A percentile compares a stretch with the other conserved stretches of the same genome.
Conservation (phyloP, 2,888 invertebrate genomes). For the Hypomecis punctinalis region DNA sequence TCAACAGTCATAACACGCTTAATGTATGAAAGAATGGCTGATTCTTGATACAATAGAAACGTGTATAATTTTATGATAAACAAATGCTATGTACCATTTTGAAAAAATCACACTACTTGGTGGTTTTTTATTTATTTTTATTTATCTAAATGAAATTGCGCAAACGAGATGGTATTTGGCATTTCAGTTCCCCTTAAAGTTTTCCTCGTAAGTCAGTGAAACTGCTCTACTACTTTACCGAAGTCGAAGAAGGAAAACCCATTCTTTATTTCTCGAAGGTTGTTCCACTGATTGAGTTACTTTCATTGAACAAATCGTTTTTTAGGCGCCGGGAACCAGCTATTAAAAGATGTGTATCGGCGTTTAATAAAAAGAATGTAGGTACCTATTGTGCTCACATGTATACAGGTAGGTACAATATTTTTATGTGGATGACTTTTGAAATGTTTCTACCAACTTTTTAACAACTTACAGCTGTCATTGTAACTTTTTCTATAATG, state of each 20-base stretch:
- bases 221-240: constrained; percentile 15
- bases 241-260: constrained; percentile 19
- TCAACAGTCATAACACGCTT: too few species aligned
- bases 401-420: background rate
- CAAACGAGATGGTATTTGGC: too few species aligned
- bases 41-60: too few species aligned
- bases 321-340: background rate
- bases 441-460: too few species aligned
- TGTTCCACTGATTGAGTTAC: constrained; percentile 14
- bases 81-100: too few species aligned
- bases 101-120: too few species aligned
- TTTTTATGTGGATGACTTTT: too few species aligned
- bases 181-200: constrained; percentile 2
- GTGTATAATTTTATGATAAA: too few species aligned
- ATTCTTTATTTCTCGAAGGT: constrained; percentile 20
- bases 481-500: background rate
- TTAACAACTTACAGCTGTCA: background rate
- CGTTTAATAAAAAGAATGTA: background rate
- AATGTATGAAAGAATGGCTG: too few species aligned
- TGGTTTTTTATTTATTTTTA: too few species aligned
- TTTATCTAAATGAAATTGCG: too few species aligned
- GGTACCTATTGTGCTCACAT: background rate
- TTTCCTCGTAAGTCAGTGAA: constrained; percentile 31
- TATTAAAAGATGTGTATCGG: too few species aligned
- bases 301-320: constrained; percentile 12